Evolutionary conservation across 2,797 vertebrate species (phyloP).

Genomic region (Falco novaeseelandiae): DNA sequence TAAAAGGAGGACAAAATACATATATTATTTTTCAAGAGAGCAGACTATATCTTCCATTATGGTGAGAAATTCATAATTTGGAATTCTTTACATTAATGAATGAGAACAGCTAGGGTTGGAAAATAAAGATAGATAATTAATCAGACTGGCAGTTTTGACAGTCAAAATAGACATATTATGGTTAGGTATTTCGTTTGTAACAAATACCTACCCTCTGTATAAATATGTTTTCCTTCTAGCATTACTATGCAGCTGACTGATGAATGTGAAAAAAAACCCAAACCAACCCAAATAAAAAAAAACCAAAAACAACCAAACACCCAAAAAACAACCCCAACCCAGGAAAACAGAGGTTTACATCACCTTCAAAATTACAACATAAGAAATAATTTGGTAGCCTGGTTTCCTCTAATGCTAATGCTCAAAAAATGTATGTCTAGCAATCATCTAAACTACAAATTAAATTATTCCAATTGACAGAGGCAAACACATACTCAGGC

Average conservation of each 20-base stretch:
- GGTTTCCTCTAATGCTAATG: not conserved
- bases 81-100: not conserved
- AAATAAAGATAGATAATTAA: conserved; percentile 43
- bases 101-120: not conserved
- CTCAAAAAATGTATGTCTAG: not conserved
- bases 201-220: not conserved
- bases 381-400: not conserved
- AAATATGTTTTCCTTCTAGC: not conserved
- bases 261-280: not conserved
- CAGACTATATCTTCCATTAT: not conserved
- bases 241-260: not conserved
- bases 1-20: not conserved
- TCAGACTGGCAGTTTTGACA: conserved; percentile 2
- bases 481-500: not conserved
- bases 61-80: not conserved
- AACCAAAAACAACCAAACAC: rapidly evolving
- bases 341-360: not conserved
- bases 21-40: not conserved
- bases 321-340: not conserved
- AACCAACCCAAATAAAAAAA: not conserved
- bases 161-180: not conserved
- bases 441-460: not conserved
- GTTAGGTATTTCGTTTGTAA: not conserved
- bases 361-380: not conserved
- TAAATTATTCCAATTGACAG: not conserved